phyloP scores from a whole-genome alignment of 2,888 invertebrate species.

The Gnatocerus cornutus region DNA sequence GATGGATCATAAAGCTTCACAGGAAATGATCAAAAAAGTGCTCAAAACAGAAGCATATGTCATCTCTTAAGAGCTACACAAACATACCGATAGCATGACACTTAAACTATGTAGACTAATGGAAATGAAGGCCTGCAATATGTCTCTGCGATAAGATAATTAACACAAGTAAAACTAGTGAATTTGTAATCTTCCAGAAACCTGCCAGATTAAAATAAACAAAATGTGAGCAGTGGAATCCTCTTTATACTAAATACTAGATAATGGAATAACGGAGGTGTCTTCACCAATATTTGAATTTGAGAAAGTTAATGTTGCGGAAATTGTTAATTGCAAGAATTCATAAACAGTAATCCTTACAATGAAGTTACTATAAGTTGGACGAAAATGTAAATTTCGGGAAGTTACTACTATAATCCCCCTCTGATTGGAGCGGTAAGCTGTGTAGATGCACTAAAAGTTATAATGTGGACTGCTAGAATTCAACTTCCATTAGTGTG shows the following conservation, averaged over 20 bases:
- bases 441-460: not conserved
- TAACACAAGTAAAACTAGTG: not conserved
- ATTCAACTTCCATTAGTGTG: too few relatives aligned
- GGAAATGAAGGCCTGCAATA: conserved; percentile 4
- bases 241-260: too few relatives aligned
- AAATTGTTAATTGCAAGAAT: conserved; percentile 1
- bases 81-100: not conserved
- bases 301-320: not conserved
- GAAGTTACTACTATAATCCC: not conserved
- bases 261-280: too few relatives aligned
- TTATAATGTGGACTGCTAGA: not conserved
- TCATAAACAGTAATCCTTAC: not conserved
- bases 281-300: not conserved
- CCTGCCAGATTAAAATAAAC: too few relatives aligned
- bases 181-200: not conserved
- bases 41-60: conserved; percentile 5
- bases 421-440: not conserved
- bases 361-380: not conserved
- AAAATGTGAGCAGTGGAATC: too few relatives aligned
- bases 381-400: not conserved
- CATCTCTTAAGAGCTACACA: conserved; percentile 6
- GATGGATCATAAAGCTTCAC: not conserved
- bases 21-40: not conserved
- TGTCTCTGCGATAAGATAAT: conserved; percentile 6
- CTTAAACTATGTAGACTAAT: conserved; percentile 8